These are phyloP conservation scores for Tretioscincus oriximinensis DNA, from an alignment of 2,113 vertebrate species.

Conservation along the genomic window DNA sequence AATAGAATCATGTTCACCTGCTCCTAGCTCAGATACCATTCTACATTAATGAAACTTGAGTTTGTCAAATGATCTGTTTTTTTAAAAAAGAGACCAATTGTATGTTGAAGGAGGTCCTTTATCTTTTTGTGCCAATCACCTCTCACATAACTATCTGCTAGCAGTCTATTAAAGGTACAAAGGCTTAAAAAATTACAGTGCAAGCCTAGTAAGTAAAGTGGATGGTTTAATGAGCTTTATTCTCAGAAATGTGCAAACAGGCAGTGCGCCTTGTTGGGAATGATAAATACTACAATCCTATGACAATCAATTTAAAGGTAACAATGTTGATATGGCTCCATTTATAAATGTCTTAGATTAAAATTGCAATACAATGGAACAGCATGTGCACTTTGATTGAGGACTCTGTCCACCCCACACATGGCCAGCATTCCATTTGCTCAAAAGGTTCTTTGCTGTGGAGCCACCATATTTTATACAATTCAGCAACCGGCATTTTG, in stretches of 20 bases:
- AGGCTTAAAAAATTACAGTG: not conserved
- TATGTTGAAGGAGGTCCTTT: not conserved
- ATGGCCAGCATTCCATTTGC: no score
- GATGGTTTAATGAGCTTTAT: not conserved
- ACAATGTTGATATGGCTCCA: constrained; percentile 15
- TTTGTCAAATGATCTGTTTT: not conserved
- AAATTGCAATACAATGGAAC: not conserved
- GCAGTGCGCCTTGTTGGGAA: not conserved
- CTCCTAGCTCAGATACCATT: not conserved
- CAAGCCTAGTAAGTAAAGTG: not conserved
- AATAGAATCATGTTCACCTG: not conserved
- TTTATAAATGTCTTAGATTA: not conserved
- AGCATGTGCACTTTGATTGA: not conserved
- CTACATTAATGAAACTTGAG: not conserved
- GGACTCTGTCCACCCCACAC: no score
- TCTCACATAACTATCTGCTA: not conserved
- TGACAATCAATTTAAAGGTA: constrained; percentile 4
- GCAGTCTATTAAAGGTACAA: not conserved
- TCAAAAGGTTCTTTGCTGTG: no score
- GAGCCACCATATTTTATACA: no score
- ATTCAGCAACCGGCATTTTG: no score
- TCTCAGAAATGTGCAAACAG: not conserved
- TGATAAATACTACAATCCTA: not conserved
- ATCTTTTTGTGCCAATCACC: not conserved
- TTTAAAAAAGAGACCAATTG: not conserved